These are phyloP conservation scores for Plagiodera versicolora DNA, from an alignment of 2,888 invertebrate species.

Conservation along the genomic window DNA sequence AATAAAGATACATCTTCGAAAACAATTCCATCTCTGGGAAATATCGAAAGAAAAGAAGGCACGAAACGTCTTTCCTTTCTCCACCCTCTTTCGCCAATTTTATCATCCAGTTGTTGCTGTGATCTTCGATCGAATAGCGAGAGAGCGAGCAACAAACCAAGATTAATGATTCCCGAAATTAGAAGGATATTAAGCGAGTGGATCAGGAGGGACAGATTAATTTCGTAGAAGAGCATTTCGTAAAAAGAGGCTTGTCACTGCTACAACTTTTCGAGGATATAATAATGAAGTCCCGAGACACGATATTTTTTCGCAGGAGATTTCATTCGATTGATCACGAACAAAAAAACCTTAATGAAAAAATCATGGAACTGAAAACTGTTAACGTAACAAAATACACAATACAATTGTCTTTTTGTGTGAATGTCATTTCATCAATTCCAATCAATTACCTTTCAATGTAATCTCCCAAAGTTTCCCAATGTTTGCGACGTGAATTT, in stretches of 20 bases:
- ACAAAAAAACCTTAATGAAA: too few species aligned
- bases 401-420: too few species aligned
- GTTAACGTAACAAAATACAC: too few species aligned
- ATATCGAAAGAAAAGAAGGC: background rate
- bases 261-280: background rate
- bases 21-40: background rate
- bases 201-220: background rate
- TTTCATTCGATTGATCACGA: background rate
- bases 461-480: too few species aligned
- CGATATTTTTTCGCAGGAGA: background rate
- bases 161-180: constrained; percentile 23
- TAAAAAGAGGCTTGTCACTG: background rate
- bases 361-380: too few species aligned
- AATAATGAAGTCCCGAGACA: background rate
- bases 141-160: constrained; percentile 24
- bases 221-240: background rate
- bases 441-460: too few species aligned
- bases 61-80: background rate
- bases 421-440: too few species aligned
- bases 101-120: background rate
- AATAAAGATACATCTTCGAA: background rate
- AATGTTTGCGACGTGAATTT: too few species aligned
- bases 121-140: constrained; percentile 4
- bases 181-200: background rate
- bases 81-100: background rate